These are phyloP conservation scores for Thalassaphorura encarpata DNA, from an alignment of 1,140 invertebrate genomes.

Conservation along the genomic window DNA sequence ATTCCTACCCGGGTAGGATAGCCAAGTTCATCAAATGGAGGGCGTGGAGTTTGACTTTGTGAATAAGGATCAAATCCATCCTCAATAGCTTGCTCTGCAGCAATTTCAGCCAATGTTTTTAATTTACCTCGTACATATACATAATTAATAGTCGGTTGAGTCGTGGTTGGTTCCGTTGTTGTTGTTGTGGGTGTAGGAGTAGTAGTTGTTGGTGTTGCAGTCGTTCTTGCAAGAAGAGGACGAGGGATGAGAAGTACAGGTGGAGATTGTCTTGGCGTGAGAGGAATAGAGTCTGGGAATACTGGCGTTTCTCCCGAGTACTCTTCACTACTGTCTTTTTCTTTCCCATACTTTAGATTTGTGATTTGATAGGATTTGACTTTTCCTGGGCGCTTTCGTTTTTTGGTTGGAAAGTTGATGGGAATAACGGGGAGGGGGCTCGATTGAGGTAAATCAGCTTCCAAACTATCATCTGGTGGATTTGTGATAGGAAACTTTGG, in stretches of 20 bases:
- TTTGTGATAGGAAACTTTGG: conserved; percentile 32
- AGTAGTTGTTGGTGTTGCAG: conserved; percentile 7
- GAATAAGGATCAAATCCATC: conserved; percentile 9
- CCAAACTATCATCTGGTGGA: conserved; percentile 29
- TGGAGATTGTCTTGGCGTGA: neutral
- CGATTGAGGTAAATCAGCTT: conserved; percentile 1
- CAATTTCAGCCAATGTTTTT: conserved; percentile 27
- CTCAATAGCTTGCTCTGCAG: conserved; percentile 15
- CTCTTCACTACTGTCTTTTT: neutral
- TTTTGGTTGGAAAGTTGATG: conserved; percentile 33
- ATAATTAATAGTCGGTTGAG: conserved; percentile 20
- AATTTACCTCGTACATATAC: conserved; percentile 29
- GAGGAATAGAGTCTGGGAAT: no score
- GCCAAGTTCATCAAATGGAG: conserved; percentile 26
- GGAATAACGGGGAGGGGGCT: neutral
- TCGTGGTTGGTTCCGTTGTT: conserved; percentile 8
- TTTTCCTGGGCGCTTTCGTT: conserved; percentile 32
- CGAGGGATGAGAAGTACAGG: neutral
- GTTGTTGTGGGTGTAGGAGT: conserved; percentile 1
- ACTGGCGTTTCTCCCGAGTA: neutral
- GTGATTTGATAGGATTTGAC: neutral
- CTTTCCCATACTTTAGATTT: neutral
- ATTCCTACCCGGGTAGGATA: conserved; percentile 24
- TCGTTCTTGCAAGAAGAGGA: neutral
- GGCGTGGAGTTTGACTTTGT: conserved; percentile 16